These are phyloP conservation scores for Lutjanus erythropterus DNA, from an alignment of 2,113 vertebrate species.

Conservation along the genomic window DNA sequence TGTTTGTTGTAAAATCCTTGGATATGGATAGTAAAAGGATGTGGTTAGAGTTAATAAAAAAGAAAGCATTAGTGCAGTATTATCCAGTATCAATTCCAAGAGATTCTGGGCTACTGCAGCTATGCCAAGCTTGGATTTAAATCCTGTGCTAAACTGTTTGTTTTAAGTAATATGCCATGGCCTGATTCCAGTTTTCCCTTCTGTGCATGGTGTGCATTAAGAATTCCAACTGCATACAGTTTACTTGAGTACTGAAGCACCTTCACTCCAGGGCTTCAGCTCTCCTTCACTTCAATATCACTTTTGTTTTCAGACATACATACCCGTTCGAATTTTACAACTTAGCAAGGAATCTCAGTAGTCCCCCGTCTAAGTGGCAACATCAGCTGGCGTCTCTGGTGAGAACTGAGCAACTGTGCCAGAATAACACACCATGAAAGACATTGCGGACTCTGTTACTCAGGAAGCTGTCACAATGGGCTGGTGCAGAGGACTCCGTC, in stretches of 20 bases:
- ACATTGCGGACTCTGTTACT: conserved; percentile 47
- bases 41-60: background rate
- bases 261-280: conserved; percentile 18
- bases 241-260: background rate
- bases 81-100: background rate
- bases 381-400: conserved; percentile 48
- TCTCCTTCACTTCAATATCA: conserved; percentile 33
- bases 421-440: conserved; percentile 70
- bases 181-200: background rate
- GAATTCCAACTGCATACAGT: conserved; percentile 17
- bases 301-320: conserved; percentile 47
- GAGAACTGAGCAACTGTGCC: conserved; percentile 60
- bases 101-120: background rate
- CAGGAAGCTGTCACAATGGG: conserved; percentile 50
- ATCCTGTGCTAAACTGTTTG: background rate
- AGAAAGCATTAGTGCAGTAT: background rate
- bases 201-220: background rate
- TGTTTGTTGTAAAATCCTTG: background rate
- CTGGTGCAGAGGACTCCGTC: conserved; percentile 28
- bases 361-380: conserved; percentile 47
- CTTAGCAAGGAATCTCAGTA: conserved; percentile 38
- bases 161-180: background rate
- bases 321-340: conserved; percentile 48
- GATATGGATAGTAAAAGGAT: background rate
- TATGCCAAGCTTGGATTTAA: background rate